A percentile compares a stretch with the other conserved stretches of the same genome.
Conservation (phyloP, 2,888 invertebrate species). For the Cheilosia vernalis region DNA sequence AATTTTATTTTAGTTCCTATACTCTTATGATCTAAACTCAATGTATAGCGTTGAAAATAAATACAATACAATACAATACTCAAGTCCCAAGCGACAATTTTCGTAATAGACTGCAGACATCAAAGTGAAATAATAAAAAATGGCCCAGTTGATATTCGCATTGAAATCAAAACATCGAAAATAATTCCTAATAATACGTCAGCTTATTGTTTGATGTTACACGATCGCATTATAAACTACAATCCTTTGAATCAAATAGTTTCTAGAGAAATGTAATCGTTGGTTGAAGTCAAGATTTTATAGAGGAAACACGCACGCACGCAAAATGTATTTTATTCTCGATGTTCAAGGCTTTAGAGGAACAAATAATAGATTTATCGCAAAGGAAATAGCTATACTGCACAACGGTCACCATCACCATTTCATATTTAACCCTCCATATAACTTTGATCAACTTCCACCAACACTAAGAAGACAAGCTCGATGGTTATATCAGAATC, state of each 20-base stretch:
- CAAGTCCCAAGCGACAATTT: constrained; percentile 67
- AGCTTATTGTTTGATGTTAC: constrained; percentile 54
- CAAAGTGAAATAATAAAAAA: constrained; percentile 47
- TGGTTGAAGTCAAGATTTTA: neutral
- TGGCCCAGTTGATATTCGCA: too few species aligned
- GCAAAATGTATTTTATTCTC: too few species aligned
- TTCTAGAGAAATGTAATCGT: constrained; percentile 23
- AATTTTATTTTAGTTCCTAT: too few species aligned
- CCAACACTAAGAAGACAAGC: constrained; percentile 13
- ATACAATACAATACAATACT: too few species aligned
- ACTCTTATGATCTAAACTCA: too few species aligned
- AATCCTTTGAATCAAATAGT: constrained; percentile 55
- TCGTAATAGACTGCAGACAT: constrained; percentile 77
- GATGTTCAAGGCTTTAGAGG: too few species aligned
- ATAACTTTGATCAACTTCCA: too few species aligned
- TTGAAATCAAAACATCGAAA: constrained; percentile 55
- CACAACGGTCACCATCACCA: too few species aligned
- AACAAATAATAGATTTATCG: too few species aligned
- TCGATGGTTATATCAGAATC: constrained; percentile 18
- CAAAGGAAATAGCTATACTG: too few species aligned
- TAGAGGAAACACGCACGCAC: neutral
- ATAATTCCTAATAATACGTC: constrained; percentile 42
- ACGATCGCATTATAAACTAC: constrained; percentile 65
- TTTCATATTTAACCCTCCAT: too few species aligned
- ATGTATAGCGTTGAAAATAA: too few species aligned